Conservation (phyloP, 1,140 invertebrate species). For the Octopus bimaculoides region DNA sequence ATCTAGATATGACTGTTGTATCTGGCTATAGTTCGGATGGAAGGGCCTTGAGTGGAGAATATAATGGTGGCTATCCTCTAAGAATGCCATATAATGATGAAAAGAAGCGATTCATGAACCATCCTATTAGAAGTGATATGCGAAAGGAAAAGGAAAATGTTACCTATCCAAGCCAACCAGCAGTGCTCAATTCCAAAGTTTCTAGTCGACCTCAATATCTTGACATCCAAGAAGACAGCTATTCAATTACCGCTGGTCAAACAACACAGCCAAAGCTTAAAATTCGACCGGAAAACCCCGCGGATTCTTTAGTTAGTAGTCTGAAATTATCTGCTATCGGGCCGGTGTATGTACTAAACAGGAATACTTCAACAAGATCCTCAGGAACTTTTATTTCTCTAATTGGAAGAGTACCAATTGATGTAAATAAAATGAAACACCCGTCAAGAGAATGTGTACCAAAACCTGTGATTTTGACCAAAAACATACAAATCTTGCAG, state of each 20-base stretch:
- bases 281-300: not conserved
- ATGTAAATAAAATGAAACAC: not conserved
- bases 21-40: not conserved
- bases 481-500: not conserved
- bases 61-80: not conserved
- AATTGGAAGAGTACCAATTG: not conserved
- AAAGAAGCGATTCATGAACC: too few species aligned
- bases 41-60: not conserved
- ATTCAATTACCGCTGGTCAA: not conserved
- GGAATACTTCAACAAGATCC: not conserved
- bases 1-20: not conserved
- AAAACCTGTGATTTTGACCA: too few species aligned
- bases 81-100: not conserved
- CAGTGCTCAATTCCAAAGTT: not conserved
- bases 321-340: not conserved
- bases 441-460: too few species aligned
- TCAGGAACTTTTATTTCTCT: not conserved
- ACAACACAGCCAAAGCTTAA: not conserved
- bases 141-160: not conserved
- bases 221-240: not conserved
- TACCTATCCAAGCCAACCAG: not conserved
- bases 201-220: not conserved
- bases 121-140: not conserved
- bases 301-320: not conserved
- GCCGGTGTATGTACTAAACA: not conserved